These are phyloP conservation scores for Mastomys natalensis DNA, from an alignment of 2,113 vertebrate species.

Conservation along the genomic window DNA sequence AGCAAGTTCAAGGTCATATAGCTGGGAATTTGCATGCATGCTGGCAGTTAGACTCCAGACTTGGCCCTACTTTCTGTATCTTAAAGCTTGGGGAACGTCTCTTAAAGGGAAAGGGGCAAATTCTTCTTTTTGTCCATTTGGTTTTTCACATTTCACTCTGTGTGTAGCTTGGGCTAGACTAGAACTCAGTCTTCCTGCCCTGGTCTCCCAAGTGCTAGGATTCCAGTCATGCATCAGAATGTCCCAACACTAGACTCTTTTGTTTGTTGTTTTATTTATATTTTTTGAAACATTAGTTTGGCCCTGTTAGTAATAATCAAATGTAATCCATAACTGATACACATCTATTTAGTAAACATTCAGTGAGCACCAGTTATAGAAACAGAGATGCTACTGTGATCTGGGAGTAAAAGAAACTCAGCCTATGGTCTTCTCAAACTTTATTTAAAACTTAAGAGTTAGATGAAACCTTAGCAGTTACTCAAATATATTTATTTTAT, in stretches of 20 bases:
- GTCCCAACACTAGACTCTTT: background rate
- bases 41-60: background rate
- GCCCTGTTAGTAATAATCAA: background rate
- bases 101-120: background rate
- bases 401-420: background rate
- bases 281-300: background rate
- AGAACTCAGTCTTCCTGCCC: background rate
- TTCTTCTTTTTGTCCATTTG: background rate
- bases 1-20: background rate
- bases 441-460: background rate
- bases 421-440: background rate
- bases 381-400: background rate
- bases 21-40: background rate
- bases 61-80: background rate
- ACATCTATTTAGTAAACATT: background rate
- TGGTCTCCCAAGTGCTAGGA: background rate
- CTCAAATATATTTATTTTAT: background rate
- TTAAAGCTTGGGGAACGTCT: background rate
- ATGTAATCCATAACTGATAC: background rate
- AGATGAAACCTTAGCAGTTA: background rate
- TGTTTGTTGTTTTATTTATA: background rate
- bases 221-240: fast-evolving
- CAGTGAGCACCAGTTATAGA: background rate
- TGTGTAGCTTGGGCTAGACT: background rate
- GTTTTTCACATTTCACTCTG: background rate